phyloP scores from a whole-genome alignment of 2,888 invertebrate genomes.

The Dolichopus griseipennis region DNA sequence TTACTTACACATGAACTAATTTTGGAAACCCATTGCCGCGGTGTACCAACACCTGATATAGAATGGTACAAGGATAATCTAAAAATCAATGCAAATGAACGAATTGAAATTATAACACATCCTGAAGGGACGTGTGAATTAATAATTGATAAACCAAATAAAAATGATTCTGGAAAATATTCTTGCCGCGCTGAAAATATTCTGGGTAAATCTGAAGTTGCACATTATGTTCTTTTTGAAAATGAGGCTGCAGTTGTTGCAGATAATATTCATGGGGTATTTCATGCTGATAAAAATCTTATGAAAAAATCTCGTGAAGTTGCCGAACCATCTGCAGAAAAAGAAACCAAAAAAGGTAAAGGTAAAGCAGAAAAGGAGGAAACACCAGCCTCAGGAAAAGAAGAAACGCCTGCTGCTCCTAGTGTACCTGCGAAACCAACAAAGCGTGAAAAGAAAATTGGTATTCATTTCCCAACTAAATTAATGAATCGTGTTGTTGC shows the following conservation, averaged over 20 bases:
- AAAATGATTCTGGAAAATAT: constrained; percentile 64
- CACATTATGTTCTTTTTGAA: constrained; percentile 60
- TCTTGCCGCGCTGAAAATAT: constrained; percentile 67
- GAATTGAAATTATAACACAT: constrained; percentile 57
- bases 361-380: constrained; percentile 17
- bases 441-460: constrained; percentile 40
- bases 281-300: constrained; percentile 41
- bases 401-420: constrained; percentile 21
- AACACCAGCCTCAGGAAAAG: constrained; percentile 7
- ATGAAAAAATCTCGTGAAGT: constrained; percentile 24
- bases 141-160: constrained; percentile 55
- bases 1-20: constrained; percentile 62
- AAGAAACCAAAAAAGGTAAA: constrained; percentile 23
- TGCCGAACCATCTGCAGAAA: constrained; percentile 23
- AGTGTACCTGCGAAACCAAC: constrained; percentile 31
- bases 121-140: constrained; percentile 67
- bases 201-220: constrained; percentile 63
- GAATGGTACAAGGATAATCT: constrained; percentile 69
- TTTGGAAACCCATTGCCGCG: constrained; percentile 68
- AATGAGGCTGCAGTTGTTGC: constrained; percentile 46
- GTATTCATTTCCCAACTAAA: constrained; percentile 59
- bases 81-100: constrained; percentile 49
- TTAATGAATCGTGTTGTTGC: constrained; percentile 69
- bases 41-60: constrained; percentile 61
- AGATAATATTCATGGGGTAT: constrained; percentile 43